A percentile compares a stretch with the other conserved stretches of the same genome.
These are phyloP conservation scores for Gymnocypris eckloni DNA, from an alignment of 2,797 vertebrate species.

Conservation along the genomic window DNA sequence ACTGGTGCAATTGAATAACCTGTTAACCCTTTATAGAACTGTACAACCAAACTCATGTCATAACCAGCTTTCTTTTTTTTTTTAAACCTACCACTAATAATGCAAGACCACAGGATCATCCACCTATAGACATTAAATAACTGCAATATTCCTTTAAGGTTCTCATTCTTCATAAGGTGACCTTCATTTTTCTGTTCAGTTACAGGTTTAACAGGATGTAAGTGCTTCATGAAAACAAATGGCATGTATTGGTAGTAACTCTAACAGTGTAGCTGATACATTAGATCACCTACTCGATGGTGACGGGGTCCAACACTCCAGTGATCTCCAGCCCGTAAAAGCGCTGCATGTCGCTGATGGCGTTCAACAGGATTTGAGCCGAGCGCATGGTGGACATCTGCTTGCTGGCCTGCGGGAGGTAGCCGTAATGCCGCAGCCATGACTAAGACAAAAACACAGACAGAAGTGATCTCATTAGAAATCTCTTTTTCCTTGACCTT, in stretches of 20 bases:
- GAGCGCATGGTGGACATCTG: constrained; percentile 92
- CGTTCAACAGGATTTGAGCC: constrained; percentile 86
- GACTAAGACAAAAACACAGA: constrained; percentile 55
- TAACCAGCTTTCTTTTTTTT: neutral
- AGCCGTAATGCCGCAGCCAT: constrained; percentile 59
- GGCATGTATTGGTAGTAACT: neutral
- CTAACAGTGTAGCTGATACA: neutral
- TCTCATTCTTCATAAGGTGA: neutral
- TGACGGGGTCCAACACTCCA: constrained; percentile 83
- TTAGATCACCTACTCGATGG: constrained; percentile 78
- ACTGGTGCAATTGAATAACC: neutral
- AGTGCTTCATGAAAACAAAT: constrained; percentile 11
- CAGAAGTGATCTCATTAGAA: neutral
- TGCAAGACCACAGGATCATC: neutral
- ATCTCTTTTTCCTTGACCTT: neutral
- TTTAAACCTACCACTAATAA: neutral
- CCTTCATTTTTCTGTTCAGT: neutral
- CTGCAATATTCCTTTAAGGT: neutral
- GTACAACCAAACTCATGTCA: neutral
- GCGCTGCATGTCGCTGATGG: constrained; percentile 91
- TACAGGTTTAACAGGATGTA: neutral
- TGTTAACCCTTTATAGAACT: neutral
- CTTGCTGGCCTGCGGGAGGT: constrained; percentile 53
- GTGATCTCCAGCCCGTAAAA: constrained; percentile 92
- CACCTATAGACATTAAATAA: constrained; percentile 1